These are phyloP conservation scores for Antennarius maculatus DNA, from an alignment of 2,797 vertebrate species.

Conservation along the genomic window DNA sequence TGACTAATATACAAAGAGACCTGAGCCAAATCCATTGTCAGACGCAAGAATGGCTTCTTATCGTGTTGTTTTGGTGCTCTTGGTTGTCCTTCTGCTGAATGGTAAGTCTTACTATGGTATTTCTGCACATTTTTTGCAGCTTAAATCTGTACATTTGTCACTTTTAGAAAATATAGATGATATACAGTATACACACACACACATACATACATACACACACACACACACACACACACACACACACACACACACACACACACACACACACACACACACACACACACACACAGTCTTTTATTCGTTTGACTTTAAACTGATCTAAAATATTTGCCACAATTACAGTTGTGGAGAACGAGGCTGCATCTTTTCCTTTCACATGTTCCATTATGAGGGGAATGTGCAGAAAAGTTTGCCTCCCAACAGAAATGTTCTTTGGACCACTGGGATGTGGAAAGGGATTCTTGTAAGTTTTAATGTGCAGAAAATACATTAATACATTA, in stretches of 20 bases:
- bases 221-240: too few relatives aligned
- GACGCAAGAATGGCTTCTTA: conserved; percentile 68
- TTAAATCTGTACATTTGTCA: background rate
- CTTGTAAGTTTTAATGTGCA: conserved; percentile 67
- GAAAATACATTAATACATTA: conserved; percentile 1
- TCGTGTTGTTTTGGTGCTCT: conserved; percentile 61
- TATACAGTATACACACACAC: background rate
- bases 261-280: too few relatives aligned
- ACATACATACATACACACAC: too few relatives aligned
- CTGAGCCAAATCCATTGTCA: conserved; percentile 8
- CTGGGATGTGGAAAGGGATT: conserved; percentile 82
- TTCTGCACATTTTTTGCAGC: background rate
- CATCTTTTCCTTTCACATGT: conserved; percentile 80
- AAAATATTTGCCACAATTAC: conserved; percentile 20
- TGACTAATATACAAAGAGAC: conserved; percentile 49
- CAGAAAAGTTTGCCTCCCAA: conserved; percentile 79
- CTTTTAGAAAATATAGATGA: background rate
- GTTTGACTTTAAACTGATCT: background rate
- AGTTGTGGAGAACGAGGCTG: conserved; percentile 76
- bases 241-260: too few relatives aligned
- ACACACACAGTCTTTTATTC: too few relatives aligned
- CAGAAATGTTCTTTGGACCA: conserved; percentile 83
- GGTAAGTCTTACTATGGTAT: conserved; percentile 66
- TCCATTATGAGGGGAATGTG: conserved; percentile 79
- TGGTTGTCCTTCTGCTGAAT: conserved; percentile 71